Conservation (phyloP, 37 sponge, comb jelly and placozoan genomes). For the Halichondria panicea region DNA sequence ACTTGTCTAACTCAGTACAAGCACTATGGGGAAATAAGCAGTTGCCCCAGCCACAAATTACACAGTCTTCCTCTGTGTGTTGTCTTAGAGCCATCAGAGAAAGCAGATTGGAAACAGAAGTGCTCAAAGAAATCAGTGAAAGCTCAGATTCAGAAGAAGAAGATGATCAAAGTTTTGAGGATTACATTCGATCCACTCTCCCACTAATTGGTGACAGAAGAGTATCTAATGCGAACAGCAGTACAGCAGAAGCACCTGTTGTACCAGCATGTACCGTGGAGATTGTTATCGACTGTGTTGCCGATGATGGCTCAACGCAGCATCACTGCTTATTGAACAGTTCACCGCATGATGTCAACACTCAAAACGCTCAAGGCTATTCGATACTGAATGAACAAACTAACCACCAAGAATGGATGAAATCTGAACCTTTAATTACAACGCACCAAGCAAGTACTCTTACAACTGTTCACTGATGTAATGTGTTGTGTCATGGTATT, state of each 20-base stretch:
- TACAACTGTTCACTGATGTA: too few species aligned
- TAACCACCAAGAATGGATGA: too few species aligned
- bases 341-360: too few species aligned
- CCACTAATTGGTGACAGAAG: background rate
- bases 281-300: background rate
- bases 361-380: too few species aligned
- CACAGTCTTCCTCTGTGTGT: background rate
- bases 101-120: conserved; percentile 8
- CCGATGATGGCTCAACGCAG: background rate
- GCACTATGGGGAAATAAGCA: background rate
- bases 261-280: too few species aligned
- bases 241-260: too few species aligned
- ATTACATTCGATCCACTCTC: background rate
- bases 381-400: too few species aligned
- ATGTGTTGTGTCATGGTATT: too few species aligned
- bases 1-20: conserved; percentile 23
- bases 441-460: too few species aligned
- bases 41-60: background rate
- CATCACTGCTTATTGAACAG: conserved; percentile 29
- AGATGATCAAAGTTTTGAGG: conserved; percentile 1
- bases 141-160: background rate
- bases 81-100: conserved; percentile 17
- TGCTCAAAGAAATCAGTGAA: background rate
- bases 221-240: too few species aligned
- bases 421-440: too few species aligned